A percentile compares a stretch with the other conserved stretches of the same genome.
Conservation (phyloP, 1,140 invertebrate genomes). For the Hycleus cichorii region DNA sequence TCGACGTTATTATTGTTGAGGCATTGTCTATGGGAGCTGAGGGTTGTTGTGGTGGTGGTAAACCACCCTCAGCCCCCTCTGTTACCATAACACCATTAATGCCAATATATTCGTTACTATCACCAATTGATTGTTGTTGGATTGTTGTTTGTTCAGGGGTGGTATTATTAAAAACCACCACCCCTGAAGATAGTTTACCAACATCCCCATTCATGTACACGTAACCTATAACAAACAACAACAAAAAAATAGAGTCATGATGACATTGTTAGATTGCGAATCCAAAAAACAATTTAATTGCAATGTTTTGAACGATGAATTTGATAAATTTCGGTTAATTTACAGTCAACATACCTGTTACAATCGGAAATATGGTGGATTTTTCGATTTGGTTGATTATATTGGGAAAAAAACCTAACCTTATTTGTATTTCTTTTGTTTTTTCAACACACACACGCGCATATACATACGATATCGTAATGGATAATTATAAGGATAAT, state of each 20-base stretch:
- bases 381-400: too few relatives aligned
- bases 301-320: too few relatives aligned
- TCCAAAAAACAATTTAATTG: too few relatives aligned
- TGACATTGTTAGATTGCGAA: too few relatives aligned
- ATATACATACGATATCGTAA: too few relatives aligned
- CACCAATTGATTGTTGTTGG: slow-evolving; percentile 9
- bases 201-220: slow-evolving; percentile 74
- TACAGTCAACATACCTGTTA: too few relatives aligned
- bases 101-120: slow-evolving; percentile 21
- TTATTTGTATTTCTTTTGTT: too few relatives aligned
- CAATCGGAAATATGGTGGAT: too few relatives aligned
- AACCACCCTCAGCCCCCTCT: slow-evolving; percentile 35
- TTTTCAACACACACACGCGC: too few relatives aligned
- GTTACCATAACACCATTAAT: slow-evolving; percentile 33
- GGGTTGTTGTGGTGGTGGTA: slow-evolving; percentile 20
- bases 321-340: too few relatives aligned
- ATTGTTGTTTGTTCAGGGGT: slow-evolving; percentile 28
- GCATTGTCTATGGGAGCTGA: slow-evolving; percentile 28
- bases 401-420: too few relatives aligned
- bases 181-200: slow-evolving; percentile 60
- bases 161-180: slow-evolving; percentile 54
- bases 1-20: slow-evolving; percentile 7
- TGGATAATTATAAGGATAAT: too few relatives aligned
- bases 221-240: slow-evolving; percentile 48
- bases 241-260: background rate